A percentile compares a stretch with the other conserved stretches of the same genome.
Conservation (phyloP, 1,140 invertebrate genomes). For the Elysia chlorotica region DNA sequence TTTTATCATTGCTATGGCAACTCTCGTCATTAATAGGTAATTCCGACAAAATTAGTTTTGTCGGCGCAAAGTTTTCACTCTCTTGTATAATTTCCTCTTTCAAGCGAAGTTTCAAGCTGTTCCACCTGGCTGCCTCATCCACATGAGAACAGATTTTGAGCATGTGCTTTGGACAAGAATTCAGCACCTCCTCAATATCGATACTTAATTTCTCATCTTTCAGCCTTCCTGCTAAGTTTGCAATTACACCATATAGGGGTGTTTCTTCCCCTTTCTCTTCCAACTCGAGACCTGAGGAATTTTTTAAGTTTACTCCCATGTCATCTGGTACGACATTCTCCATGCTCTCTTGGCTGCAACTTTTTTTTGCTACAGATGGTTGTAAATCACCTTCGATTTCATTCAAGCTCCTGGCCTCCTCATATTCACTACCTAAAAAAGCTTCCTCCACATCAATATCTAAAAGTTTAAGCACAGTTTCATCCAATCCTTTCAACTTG, state of each 20-base stretch:
- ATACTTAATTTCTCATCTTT: conserved; percentile 10
- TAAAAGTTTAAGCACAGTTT: conserved; percentile 10
- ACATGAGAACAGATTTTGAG: background rate
- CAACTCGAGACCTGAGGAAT: background rate
- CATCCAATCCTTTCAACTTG: conserved; percentile 9
- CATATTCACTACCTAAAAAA: conserved; percentile 1
- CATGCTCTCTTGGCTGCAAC: background rate
- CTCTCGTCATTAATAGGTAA: background rate
- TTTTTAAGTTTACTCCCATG: too few species aligned
- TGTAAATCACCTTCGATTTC: background rate
- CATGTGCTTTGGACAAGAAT: background rate
- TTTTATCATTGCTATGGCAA: background rate
- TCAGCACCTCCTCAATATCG: too few species aligned
- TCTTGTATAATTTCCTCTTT: too few species aligned
- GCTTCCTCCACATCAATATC: conserved; percentile 10
- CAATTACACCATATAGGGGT: conserved; percentile 1
- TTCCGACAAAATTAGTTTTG: background rate
- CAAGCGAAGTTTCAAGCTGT: background rate
- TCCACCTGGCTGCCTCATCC: background rate
- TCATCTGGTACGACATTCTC: background rate
- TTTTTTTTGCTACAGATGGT: background rate
- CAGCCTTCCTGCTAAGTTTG: background rate
- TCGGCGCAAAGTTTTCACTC: background rate
- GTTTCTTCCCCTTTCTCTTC: background rate
- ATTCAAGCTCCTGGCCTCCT: background rate